Percentiles rank a stretch among this genome's conserved stretches.
Evolutionary conservation across 2,888 invertebrate genomes (phyloP).

Genomic region (Callosobruchus maculatus): DNA sequence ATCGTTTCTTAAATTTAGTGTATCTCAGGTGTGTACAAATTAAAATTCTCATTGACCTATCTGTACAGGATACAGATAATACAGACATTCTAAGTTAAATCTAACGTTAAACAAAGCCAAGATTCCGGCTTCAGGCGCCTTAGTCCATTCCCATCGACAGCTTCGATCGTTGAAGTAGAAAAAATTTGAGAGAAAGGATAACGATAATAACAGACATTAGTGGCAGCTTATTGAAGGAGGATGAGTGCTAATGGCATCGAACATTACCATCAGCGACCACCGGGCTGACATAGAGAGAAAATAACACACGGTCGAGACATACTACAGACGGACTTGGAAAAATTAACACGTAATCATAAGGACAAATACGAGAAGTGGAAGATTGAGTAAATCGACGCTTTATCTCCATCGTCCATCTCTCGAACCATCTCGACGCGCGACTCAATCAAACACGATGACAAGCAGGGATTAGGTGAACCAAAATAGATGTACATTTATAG

Average conservation of each 20-base stretch:
- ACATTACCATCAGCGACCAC: neutral
- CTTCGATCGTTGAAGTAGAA: neutral
- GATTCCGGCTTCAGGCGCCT: neutral
- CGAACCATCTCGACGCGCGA: neutral
- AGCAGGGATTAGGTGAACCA: neutral
- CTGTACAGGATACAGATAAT: no score
- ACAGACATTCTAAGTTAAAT: neutral
- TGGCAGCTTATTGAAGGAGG: neutral
- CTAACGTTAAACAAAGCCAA: neutral
- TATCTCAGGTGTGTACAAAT: no score
- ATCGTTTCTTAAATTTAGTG: no score
- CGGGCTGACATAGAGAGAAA: neutral
- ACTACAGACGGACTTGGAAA: neutral
- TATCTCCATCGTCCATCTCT: neutral
- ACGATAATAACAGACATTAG: neutral
- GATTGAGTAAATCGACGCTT: neutral
- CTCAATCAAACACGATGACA: neutral
- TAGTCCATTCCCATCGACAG: neutral
- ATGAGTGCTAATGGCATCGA: neutral
- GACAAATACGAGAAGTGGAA: neutral
- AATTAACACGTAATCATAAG: neutral
- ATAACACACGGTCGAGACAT: neutral
- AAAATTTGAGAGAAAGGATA: neutral
- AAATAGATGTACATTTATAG: neutral
- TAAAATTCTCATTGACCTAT: no score